These are phyloP conservation scores for Slavum lentiscoides DNA, from an alignment of 2,888 invertebrate genomes.

Conservation along the genomic window DNA sequence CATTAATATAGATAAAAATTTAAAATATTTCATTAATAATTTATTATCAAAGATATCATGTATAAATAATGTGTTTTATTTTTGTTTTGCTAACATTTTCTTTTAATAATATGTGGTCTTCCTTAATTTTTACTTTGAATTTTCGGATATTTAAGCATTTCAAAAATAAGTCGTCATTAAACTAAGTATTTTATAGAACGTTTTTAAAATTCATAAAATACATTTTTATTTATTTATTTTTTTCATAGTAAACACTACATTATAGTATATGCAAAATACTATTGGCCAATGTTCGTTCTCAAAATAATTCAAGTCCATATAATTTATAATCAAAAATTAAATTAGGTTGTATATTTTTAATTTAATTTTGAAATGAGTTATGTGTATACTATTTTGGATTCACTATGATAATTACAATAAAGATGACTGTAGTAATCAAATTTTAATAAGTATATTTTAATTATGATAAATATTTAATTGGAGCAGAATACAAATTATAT, in stretches of 20 bases:
- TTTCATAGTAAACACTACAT: neutral
- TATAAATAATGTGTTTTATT: no score
- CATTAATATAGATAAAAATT: neutral
- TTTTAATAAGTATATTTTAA: constrained; percentile 34
- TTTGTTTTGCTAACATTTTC: constrained; percentile 5
- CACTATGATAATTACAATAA: neutral
- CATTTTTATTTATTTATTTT: constrained; percentile 7
- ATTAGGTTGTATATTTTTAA: constrained; percentile 8
- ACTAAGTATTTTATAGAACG: neutral
- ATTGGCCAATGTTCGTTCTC: neutral
- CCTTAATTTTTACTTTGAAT: neutral
- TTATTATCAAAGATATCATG: no score
- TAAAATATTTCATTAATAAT: neutral
- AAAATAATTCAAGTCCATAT: constrained; percentile 3
- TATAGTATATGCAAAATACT: neutral
- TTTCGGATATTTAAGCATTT: neutral
- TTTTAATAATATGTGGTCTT: constrained; percentile 17
- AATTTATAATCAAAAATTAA: neutral
- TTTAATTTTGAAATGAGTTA: neutral
- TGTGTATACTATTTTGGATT: constrained; percentile 15
- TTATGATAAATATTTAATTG: constrained; percentile 10
- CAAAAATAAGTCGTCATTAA: neutral
- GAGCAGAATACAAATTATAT: constrained; percentile 1
- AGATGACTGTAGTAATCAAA: constrained; percentile 42
- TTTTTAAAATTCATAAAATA: constrained; percentile 1